Percentiles rank a stretch among this genome's conserved stretches.
phyloP scores from a whole-genome alignment of 2,797 vertebrate genomes.

The Mycteria americana region DNA sequence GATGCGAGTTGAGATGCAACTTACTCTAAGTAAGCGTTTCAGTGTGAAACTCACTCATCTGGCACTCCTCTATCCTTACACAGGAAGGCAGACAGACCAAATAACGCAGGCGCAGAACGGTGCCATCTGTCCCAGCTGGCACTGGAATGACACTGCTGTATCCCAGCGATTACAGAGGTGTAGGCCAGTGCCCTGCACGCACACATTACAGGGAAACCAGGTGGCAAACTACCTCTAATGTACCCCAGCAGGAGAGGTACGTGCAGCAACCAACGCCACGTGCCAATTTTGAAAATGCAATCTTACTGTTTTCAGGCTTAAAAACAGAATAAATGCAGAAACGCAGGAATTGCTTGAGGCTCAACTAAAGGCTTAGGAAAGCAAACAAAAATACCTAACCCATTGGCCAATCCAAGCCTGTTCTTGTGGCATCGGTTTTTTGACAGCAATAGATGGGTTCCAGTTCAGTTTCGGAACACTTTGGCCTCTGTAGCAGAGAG shows the following conservation, averaged over 20 bases:
- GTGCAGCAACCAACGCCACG: accelerated
- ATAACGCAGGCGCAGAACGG: accelerated
- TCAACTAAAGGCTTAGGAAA: neutral
- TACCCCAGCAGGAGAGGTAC: neutral
- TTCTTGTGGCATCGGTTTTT: neutral
- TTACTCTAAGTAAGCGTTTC: neutral
- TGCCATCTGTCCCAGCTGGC: neutral
- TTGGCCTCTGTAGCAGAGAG: neutral
- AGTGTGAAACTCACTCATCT: neutral
- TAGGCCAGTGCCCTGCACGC: neutral
- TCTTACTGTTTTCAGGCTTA: neutral
- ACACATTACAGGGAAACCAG: accelerated
- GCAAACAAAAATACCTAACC: neutral
- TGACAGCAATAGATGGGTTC: neutral
- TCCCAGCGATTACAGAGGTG: neutral
- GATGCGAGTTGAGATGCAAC: neutral
- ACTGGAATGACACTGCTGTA: neutral
- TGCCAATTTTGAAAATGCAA: neutral
- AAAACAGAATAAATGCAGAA: neutral
- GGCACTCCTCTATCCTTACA: accelerated
- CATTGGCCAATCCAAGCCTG: neutral
- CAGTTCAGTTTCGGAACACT: neutral
- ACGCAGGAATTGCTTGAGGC: neutral
- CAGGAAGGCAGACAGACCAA: neutral
- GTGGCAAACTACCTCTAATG: neutral